Base-by-base conservation (phyloP, 2,113 vertebrate genomes). In the Menura novaehollandiae region DNA sequence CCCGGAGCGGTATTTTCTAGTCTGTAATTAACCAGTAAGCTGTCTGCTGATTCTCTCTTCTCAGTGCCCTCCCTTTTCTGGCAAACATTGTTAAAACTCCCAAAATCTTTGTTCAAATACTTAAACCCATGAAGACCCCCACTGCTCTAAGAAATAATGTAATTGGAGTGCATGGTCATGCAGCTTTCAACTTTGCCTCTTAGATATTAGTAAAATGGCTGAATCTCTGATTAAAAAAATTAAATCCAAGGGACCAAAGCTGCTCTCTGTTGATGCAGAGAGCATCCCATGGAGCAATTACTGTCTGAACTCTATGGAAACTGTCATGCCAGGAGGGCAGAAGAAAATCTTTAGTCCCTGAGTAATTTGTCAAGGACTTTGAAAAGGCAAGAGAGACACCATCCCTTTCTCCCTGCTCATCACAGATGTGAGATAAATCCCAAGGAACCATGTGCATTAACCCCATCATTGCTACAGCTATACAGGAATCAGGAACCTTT, bases 1-100 rank as follows among this genome's bases (percentile, higher is more conserved):
- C 51, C 16, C 83, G 39, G 39, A 85, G 60, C 21, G 8, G 17
- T 78, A 71, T 94, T 91, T 93, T 83, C 82, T 72, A 80, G 43
- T 52, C 68, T 84, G 52, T 86, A 96, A 96, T 97, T 94, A 96
- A 63, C 75, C 68, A 64, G 60, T 72, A 55, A 91, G 79, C 39
- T 95, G 68, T 89, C 88, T 80, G 52, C 75, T 90, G 60, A 71
- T 91, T 91, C 56, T 91, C 43, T 85, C 32, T 83, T 79, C 46
- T 92, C 53, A 84, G 24, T 71, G 51, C 43, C 43, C 55, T 90
- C 71, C 39, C 22, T 74, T 64, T 93, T 41, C 44, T 64, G 41
- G 51, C 15, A 88, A 95, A 74, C 71, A 74, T 10, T 84, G 27
- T 92, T 75, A 86, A 95, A 59, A 18, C n/a, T 37, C 18, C 28